phyloP scores from a whole-genome alignment of 2,797 vertebrate species.

The Gambelia wislizenii region DNA sequence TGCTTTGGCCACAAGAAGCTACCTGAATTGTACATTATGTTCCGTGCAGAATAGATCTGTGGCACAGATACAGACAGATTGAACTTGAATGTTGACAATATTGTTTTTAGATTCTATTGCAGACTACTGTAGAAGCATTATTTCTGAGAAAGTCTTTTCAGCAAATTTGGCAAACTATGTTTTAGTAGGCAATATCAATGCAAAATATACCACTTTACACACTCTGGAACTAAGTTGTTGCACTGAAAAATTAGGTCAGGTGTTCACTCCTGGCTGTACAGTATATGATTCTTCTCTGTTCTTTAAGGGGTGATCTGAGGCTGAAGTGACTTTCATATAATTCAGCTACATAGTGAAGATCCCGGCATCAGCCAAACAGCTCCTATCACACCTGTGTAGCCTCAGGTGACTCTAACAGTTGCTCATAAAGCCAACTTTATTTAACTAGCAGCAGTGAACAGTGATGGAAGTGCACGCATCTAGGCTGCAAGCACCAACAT shows the following conservation, averaged over 20 bases:
- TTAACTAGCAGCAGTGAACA: slow-evolving; percentile 10
- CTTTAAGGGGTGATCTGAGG: slow-evolving; percentile 12
- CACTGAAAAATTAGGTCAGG: slow-evolving; percentile 13
- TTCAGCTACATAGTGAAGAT: background rate
- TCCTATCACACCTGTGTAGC: slow-evolving; percentile 25
- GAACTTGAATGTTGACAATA: background rate
- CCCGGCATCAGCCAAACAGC: background rate
- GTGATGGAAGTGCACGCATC: background rate
- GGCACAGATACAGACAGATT: background rate
- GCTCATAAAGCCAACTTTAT: slow-evolving; percentile 18
- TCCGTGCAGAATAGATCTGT: background rate
- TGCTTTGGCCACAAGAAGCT: background rate
- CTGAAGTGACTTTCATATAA: background rate
- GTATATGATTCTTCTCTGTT: slow-evolving; percentile 8
- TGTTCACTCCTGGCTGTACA: background rate
- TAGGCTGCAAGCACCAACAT: background rate
- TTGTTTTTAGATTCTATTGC: background rate
- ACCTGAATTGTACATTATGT: background rate
- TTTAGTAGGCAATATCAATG: slow-evolving; percentile 5
- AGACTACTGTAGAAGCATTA: background rate
- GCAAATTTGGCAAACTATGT: background rate
- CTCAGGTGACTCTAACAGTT: slow-evolving; percentile 11
- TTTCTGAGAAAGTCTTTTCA: slow-evolving; percentile 2
- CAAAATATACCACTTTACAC: slow-evolving; percentile 1
- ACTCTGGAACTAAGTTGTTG: slow-evolving; percentile 4